These are phyloP conservation scores for Lampropteryx suffumata DNA, from an alignment of 2,888 invertebrate species.

Conservation along the genomic window DNA sequence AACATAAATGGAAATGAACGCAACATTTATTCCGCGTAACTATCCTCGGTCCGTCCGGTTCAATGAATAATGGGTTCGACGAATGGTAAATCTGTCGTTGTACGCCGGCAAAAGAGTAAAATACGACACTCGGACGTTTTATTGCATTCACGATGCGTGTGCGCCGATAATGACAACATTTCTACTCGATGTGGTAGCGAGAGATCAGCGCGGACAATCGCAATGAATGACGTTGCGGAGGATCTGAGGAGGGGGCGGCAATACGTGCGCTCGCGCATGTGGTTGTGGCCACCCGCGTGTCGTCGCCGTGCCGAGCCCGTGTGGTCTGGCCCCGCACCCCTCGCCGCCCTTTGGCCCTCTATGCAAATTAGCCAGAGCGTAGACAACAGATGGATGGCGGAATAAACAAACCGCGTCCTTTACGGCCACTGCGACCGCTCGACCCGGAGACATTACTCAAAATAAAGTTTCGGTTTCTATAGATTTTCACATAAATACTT, in stretches of 20 bases:
- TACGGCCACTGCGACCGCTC: slow-evolving; percentile 52
- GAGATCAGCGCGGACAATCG: slow-evolving; percentile 75
- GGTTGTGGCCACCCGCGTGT: slow-evolving; percentile 80
- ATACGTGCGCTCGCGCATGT: slow-evolving; percentile 75
- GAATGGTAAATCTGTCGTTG: slow-evolving; percentile 58
- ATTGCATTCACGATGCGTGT: slow-evolving; percentile 72
- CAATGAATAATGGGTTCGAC: slow-evolving; percentile 34
- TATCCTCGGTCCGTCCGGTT: slow-evolving; percentile 33
- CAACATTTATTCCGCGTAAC: slow-evolving; percentile 49
- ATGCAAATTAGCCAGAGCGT: slow-evolving; percentile 81
- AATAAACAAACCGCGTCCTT: slow-evolving; percentile 80
- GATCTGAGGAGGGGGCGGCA: slow-evolving; percentile 51
- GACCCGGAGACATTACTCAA: slow-evolving; percentile 13
- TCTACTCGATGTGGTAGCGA: slow-evolving; percentile 75
- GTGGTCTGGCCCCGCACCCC: slow-evolving; percentile 73
- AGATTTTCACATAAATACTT: no score
- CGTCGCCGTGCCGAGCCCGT: slow-evolving; percentile 78
- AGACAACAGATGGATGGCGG: slow-evolving; percentile 83
- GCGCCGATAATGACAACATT: slow-evolving; percentile 77
- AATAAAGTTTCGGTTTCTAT: slow-evolving; percentile 3
- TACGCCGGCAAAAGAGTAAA: slow-evolving; percentile 50
- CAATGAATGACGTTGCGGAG: slow-evolving; percentile 78
- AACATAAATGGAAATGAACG: slow-evolving; percentile 32
- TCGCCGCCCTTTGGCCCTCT: slow-evolving; percentile 61
- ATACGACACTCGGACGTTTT: slow-evolving; percentile 57